Conservation (phyloP, 2,113 vertebrate species). For the Hiodon tergisus region DNA sequence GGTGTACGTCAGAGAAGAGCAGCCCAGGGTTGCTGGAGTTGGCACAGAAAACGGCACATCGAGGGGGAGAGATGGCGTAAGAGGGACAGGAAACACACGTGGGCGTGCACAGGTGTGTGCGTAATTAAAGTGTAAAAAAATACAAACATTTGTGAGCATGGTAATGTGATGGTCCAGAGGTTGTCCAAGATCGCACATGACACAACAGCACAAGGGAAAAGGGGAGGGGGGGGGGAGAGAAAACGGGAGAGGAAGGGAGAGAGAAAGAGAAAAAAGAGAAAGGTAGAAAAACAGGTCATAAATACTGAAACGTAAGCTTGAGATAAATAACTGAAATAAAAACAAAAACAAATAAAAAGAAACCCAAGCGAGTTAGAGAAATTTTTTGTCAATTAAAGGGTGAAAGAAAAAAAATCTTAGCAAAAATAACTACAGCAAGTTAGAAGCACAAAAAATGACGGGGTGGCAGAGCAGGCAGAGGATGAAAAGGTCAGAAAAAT, state of each 20-base stretch:
- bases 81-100: conserved; percentile 26
- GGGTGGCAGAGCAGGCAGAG: conserved; percentile 37
- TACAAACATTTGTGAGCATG: conserved; percentile 51
- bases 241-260: conserved; percentile 43
- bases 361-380: conserved; percentile 61
- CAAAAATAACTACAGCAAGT: conserved; percentile 52
- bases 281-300: conserved; percentile 91
- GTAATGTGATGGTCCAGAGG: conserved; percentile 62
- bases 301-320: conserved; percentile 82
- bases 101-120: background rate
- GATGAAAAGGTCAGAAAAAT: conserved; percentile 23
- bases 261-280: conserved; percentile 62
- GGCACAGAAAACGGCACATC: conserved; percentile 42
- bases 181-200: conserved; percentile 63
- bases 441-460: conserved; percentile 44
- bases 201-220: conserved; percentile 38
- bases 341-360: conserved; percentile 63
- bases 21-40: conserved; percentile 83
- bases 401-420: conserved; percentile 37
- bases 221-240: conserved; percentile 40
- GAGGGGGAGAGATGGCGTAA: conserved; percentile 7
- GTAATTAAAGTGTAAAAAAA: background rate
- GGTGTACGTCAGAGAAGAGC: conserved; percentile 74
- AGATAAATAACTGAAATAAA: conserved; percentile 70
- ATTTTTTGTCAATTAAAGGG: conserved; percentile 29